Evolutionary conservation across 2,797 vertebrate genomes (phyloP), one percentile per base, ranked within the genome.

Genomic region (Nothura maculosa): DNA sequence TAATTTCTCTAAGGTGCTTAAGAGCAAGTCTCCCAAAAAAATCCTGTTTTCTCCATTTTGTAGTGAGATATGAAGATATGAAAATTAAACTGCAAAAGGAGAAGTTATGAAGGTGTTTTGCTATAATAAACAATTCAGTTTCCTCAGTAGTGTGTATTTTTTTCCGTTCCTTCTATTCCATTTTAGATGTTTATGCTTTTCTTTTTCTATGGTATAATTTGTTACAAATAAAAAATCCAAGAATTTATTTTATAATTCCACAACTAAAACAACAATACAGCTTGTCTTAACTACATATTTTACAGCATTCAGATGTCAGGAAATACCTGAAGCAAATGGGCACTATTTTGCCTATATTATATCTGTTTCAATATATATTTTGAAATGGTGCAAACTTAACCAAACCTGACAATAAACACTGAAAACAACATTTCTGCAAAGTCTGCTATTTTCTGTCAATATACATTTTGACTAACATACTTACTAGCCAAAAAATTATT

Each of bases 401-500:
- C 15, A 50, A 74, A 18, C 3, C 70, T 50, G 60, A 19, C 16
- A 58, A 68, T 15, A 80, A 76, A 60, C 17, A 82, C 9, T 61
- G 47, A 36, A 7, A 70, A 66, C 27, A 19, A 21, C n/a, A 24
- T 10, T 48, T 57, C 42, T 81, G 47, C 22, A n/a, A 77, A 88
- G 2, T 17, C 54, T 64, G 48, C 50, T 3, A 9, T 42, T 81
- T 87, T 63, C 8, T 34, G 3, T 75, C 45, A 91, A 58, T 50
- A 79, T 18, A 4, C 1, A 32, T 82, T 88, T 91, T 58, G 67
- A 60, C 43, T 40, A 27, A 36, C 3, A 27, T 72, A 97, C 98
- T 97, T 95, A 98, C 98, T 97, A 85, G 97, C 98, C 93, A 98
- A 92, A 72, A 98, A 96, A 63, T 85, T 90, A 30, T 98, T 98